Evolutionary conservation across 2,888 invertebrate genomes (phyloP), one percentile per base, ranked within the genome.

Genomic region (Acrobasis repandana): DNA sequence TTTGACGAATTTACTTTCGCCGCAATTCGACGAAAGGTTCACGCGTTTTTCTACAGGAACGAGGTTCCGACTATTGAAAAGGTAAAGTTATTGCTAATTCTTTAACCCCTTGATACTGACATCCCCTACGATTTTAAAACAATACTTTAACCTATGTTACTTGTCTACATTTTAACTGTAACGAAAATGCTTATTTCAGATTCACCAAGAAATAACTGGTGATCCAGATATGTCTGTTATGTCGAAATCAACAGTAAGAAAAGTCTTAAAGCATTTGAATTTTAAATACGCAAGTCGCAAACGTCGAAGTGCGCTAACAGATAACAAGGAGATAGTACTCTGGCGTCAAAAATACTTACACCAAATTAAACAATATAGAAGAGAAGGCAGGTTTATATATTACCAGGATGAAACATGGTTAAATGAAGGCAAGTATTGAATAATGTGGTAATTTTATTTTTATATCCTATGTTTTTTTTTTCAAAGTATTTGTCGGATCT

Each of bases 351-450:
- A 15, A 52, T 61, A 61, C 20, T 38, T 61, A 14, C 18, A 16
- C 46, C 58, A 61, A 20, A 61, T 61, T 18, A 58, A 58, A 38
- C 33, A 61, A n/a, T 54, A 61, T 48, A 51, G 61, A 10, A 58
- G 58, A 36, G 58, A 61, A 54, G 48, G 48, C 15, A 46, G 48
- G 33, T 46, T 15, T 48, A 58, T 58, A 15, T 58, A 63, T 49
- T 49, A 49, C 49, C 49, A 49, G 18, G 49, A 49, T 16, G 49
- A 49, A 49, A 49, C 49, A 9, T 49, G 49, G 49, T 34, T 34
- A 34, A 34, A 34, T 34, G 34, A 34, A 34, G 34, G 34, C 34
- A 34, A 34, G 34, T 34, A 34, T 34, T 34, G 34, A 34, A 34
- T 34, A 34, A 34, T 34, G 34, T 34, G 34, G 34, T 34, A 34